Conservation (phyloP, 2,797 vertebrate species). For the Pangasius sanitwongsei region DNA sequence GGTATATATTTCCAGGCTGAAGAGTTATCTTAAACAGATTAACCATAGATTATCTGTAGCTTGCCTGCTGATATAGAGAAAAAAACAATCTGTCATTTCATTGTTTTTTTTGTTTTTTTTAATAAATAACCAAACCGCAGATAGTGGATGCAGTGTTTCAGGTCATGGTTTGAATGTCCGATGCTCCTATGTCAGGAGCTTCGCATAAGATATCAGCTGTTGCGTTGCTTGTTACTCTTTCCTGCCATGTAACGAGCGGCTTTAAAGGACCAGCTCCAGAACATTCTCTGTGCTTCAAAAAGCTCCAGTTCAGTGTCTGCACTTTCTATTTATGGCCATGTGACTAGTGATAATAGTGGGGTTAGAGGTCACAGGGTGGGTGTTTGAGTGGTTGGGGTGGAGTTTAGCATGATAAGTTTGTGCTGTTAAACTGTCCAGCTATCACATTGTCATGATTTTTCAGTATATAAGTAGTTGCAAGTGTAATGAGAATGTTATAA, state of each 20-base stretch:
- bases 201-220: neutral
- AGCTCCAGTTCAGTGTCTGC: neutral
- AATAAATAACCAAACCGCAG: neutral
- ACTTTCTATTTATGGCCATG: conserved; percentile 20
- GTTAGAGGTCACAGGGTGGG: conserved; percentile 22
- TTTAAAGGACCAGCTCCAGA: neutral
- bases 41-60: neutral
- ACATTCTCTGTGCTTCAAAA: no score
- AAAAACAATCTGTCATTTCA: neutral
- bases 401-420: neutral
- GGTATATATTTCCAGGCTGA: neutral
- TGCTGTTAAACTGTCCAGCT: neutral
- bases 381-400: neutral
- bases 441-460: neutral
- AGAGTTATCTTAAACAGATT: neutral
- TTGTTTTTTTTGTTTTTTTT: neutral
- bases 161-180: neutral
- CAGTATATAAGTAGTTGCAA: neutral
- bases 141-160: neutral
- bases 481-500: neutral
- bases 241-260: neutral
- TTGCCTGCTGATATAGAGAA: neutral
- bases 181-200: neutral
- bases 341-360: conserved; percentile 20
- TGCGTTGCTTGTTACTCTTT: neutral